These are phyloP conservation scores for Cryptoleucopteryx plumbea DNA, from an alignment of 2,113 vertebrate species.

Conservation along the genomic window DNA sequence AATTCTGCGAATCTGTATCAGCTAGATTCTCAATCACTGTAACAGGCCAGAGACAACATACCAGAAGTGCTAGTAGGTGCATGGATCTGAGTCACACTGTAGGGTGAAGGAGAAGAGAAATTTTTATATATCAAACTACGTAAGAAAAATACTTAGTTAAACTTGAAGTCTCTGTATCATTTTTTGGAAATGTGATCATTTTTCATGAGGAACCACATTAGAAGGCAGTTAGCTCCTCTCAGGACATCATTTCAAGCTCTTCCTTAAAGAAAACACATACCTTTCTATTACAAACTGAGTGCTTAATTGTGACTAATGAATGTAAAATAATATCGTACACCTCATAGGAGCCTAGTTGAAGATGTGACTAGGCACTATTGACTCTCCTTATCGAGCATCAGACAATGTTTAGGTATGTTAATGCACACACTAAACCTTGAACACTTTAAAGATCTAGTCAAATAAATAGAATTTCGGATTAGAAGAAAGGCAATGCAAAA, in stretches of 20 bases:
- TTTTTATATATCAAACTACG: background rate
- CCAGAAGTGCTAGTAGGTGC: background rate
- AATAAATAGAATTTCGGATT: conserved; percentile 1
- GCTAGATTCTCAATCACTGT: background rate
- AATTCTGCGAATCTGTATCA: background rate
- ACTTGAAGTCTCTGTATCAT: background rate
- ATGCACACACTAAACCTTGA: conserved; percentile 1
- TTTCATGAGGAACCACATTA: background rate
- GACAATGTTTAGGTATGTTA: background rate
- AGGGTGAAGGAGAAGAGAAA: background rate
- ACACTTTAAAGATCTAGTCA: background rate
- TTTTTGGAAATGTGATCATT: background rate
- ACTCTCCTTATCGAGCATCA: background rate
- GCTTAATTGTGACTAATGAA: background rate
- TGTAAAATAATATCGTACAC: background rate
- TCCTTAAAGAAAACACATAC: background rate
- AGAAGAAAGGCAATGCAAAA: background rate
- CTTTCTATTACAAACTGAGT: background rate
- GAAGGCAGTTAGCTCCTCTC: background rate
- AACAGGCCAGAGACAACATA: background rate
- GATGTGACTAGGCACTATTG: background rate
- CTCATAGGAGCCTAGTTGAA: background rate
- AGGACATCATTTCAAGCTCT: background rate
- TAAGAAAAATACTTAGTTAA: background rate
- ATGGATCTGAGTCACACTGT: background rate